These are phyloP conservation scores for Siderastrea siderea DNA, from an alignment of 92 coral and sea anemone genomes.

Conservation along the genomic window DNA sequence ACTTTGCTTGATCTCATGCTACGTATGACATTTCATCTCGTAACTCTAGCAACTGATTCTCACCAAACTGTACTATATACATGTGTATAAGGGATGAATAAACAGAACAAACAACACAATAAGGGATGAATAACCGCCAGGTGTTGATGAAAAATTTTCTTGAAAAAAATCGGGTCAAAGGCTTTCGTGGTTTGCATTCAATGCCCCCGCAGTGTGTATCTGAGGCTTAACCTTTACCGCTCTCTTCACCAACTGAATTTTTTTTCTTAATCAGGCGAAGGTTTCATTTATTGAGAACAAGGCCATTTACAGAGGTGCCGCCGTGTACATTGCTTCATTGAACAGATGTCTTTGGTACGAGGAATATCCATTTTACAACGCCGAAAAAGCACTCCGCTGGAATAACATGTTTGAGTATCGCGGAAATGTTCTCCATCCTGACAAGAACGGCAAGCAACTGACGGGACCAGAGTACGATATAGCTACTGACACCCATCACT, in stretches of 20 bases:
- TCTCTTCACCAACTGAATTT: neutral
- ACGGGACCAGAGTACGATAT: constrained; percentile 81
- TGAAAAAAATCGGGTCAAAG: too few species aligned
- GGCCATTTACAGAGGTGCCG: constrained; percentile 92
- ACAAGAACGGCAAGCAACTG: constrained; percentile 14
- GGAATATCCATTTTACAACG: constrained; percentile 71
- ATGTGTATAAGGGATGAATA: too few species aligned
- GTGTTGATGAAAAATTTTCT: too few species aligned
- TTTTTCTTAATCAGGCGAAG: constrained; percentile 64
- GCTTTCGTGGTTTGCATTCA: too few species aligned
- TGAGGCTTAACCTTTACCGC: too few species aligned
- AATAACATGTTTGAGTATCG: constrained; percentile 72
- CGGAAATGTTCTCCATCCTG: constrained; percentile 70
- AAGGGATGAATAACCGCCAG: too few species aligned
- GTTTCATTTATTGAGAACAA: constrained; percentile 83
- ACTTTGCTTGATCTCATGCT: too few species aligned
- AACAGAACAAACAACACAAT: too few species aligned
- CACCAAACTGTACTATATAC: too few species aligned
- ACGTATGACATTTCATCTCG: too few species aligned
- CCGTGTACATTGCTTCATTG: constrained; percentile 81
- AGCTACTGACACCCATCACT: constrained; percentile 85
- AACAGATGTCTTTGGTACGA: constrained; percentile 89
- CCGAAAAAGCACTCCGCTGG: constrained; percentile 86
- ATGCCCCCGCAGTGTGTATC: too few species aligned
- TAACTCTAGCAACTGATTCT: too few species aligned